These are phyloP conservation scores for Podotricha telesiphe DNA, from an alignment of 2,888 invertebrate genomes.

Conservation along the genomic window DNA sequence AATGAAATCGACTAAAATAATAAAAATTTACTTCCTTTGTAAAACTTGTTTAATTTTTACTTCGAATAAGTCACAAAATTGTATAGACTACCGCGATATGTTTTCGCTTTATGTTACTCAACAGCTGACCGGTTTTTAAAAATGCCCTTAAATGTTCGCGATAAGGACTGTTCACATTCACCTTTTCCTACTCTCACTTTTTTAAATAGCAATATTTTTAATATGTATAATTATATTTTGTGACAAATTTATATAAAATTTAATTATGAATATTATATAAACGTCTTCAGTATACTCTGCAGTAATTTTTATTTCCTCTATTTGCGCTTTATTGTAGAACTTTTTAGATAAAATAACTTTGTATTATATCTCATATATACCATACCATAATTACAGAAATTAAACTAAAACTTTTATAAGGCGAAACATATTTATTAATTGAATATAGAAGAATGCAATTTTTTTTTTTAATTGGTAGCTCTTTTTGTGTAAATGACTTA, in stretches of 20 bases:
- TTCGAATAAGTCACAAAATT: not conserved
- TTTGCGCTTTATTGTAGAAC: not conserved
- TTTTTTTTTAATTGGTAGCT: not conserved
- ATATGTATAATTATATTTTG: too few relatives aligned
- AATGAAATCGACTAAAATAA: not conserved
- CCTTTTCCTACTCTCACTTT: constrained; percentile 10
- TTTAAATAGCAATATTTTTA: not conserved
- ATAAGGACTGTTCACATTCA: constrained; percentile 1
- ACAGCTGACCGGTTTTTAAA: constrained; percentile 9
- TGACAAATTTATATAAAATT: too few relatives aligned
- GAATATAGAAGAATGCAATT: not conserved
- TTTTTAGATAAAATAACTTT: not conserved
- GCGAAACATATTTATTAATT: not conserved
- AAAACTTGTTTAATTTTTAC: not conserved
- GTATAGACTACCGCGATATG: constrained; percentile 6
- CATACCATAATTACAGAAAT: not conserved
- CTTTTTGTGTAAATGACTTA: not conserved
- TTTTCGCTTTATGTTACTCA: not conserved
- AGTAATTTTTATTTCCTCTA: too few relatives aligned
- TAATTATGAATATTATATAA: too few relatives aligned
- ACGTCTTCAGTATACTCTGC: too few relatives aligned
- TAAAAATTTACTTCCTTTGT: not conserved
- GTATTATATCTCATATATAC: not conserved
- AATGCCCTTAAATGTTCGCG: constrained; percentile 8
- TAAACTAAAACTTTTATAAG: not conserved